Evolutionary conservation across 2,113 vertebrate genomes (phyloP).

Genomic region (Sinocyclocheilus anophthalmus): DNA sequence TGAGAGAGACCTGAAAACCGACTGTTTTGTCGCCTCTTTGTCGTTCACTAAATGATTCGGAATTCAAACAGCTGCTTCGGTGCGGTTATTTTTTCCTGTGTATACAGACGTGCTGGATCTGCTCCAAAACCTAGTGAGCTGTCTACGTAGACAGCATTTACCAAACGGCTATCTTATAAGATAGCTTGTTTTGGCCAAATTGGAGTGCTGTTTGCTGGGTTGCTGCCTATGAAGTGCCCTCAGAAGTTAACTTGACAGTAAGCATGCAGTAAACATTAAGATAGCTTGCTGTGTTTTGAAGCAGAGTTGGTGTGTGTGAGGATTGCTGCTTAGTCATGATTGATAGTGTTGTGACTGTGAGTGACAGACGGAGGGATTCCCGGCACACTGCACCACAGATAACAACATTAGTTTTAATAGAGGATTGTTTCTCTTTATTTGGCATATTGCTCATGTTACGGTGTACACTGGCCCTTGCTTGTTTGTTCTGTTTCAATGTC

Average conservation of each 20-base stretch:
- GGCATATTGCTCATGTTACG: neutral
- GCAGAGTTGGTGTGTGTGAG: too few species aligned
- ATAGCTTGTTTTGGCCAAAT: neutral
- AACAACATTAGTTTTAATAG: neutral
- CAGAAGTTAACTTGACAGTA: neutral
- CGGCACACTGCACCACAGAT: neutral
- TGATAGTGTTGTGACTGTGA: constrained; percentile 7
- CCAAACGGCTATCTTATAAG: neutral
- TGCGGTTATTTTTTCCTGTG: neutral
- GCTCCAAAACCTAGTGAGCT: neutral
- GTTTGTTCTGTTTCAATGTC: neutral
- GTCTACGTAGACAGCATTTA: neutral
- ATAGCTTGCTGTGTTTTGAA: neutral
- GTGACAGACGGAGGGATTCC: neutral
- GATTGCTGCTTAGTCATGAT: neutral
- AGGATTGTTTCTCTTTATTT: neutral
- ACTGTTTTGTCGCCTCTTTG: neutral
- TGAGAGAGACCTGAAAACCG: neutral
- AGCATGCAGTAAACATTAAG: neutral
- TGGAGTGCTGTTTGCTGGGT: neutral
- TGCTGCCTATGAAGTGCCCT: neutral
- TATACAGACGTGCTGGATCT: neutral
- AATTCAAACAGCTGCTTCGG: neutral
- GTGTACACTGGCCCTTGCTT: neutral
- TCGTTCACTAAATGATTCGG: neutral